Percentiles rank a stretch among this genome's conserved stretches.
phyloP scores from a whole-genome alignment of 2,113 vertebrate species.

The Struthio camelus region DNA sequence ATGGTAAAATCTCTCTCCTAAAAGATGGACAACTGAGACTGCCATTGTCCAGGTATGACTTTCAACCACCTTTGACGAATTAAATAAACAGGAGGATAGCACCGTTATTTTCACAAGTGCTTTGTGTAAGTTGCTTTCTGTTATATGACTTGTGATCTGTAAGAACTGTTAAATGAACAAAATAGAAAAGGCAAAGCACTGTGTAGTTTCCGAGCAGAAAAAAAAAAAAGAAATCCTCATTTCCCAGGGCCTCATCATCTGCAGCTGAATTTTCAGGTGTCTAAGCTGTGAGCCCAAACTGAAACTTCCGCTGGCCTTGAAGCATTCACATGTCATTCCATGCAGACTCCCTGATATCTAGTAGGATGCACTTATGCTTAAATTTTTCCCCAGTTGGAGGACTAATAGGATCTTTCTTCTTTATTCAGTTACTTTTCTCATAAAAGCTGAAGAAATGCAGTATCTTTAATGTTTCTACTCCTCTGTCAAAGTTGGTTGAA shows the following conservation, averaged over 20 bases:
- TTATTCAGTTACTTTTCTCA: neutral
- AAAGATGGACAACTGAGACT: neutral
- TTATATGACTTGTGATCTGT: neutral
- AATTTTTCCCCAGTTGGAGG: neutral
- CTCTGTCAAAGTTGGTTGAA: neutral
- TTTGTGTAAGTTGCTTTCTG: neutral
- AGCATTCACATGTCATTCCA: neutral
- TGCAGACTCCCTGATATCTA: neutral
- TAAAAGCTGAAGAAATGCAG: neutral
- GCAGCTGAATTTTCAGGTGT: neutral
- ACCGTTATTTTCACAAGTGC: neutral
- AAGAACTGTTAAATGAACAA: neutral
- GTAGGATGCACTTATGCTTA: neutral
- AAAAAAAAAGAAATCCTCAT: neutral
- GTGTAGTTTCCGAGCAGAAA: neutral
- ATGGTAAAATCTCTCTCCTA: slow-evolving; percentile 41
- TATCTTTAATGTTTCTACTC: neutral
- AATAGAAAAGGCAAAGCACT: neutral
- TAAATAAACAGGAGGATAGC: neutral
- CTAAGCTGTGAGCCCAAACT: neutral
- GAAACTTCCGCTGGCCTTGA: neutral
- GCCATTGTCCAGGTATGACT: neutral
- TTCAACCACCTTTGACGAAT: neutral
- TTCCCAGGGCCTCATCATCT: neutral
- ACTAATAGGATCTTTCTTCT: neutral